Percentiles rank a stretch among this genome's conserved stretches.
Evolutionary conservation across 1,140 invertebrate species (phyloP).

Genomic region (Spodoptera frugiperda): DNA sequence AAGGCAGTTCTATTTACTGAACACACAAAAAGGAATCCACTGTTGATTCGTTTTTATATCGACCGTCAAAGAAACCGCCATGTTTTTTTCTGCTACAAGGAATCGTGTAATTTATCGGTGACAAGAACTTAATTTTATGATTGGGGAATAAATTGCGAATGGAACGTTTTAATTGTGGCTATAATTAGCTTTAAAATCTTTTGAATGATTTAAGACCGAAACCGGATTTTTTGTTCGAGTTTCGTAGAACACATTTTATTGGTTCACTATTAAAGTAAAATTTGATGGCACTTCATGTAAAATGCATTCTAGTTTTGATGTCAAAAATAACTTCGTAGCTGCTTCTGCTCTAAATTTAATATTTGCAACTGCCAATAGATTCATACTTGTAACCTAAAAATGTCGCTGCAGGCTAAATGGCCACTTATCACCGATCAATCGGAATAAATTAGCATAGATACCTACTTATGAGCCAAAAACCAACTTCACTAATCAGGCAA

Average conservation of each 20-base stretch:
- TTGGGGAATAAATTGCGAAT: constrained; percentile 35
- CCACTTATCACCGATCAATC: constrained; percentile 2
- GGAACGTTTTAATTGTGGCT: constrained; percentile 6
- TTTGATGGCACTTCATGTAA: too few species aligned
- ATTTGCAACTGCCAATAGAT: not conserved
- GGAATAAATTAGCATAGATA: constrained; percentile 20
- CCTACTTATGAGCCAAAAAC: constrained; percentile 7
- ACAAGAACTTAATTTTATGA: constrained; percentile 38
- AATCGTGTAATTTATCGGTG: constrained; percentile 49
- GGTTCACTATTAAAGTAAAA: too few species aligned
- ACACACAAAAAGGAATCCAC: constrained; percentile 68
- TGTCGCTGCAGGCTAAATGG: not conserved
- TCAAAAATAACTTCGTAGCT: not conserved
- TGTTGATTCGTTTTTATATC: constrained; percentile 64
- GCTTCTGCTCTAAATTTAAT: not conserved
- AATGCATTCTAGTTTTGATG: too few species aligned
- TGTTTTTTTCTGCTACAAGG: constrained; percentile 48
- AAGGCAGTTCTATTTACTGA: constrained; percentile 66
- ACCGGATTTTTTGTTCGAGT: not conserved
- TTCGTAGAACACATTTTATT: too few species aligned
- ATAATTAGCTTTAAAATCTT: not conserved
- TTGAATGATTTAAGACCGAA: not conserved
- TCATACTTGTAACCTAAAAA: constrained; percentile 8
- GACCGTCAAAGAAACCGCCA: constrained; percentile 58
- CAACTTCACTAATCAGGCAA: not conserved